Evolutionary conservation across 2,888 invertebrate genomes (phyloP).

Genomic region (Melangyna quadrimaculata): DNA sequence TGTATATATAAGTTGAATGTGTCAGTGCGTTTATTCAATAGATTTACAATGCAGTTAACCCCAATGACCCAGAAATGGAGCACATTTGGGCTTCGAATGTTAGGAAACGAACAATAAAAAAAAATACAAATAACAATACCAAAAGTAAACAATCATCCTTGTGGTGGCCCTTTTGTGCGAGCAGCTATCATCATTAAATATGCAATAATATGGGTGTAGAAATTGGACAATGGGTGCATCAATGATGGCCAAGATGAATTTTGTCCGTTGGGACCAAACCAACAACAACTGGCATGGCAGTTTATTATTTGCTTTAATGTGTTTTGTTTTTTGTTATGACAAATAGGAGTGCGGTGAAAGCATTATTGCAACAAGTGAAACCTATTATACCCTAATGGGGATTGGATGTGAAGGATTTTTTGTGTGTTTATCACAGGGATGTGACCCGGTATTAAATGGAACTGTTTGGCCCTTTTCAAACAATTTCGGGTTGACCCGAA

Average conservation of each 20-base stretch:
- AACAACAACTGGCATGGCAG: background rate
- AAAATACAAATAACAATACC: constrained; percentile 20
- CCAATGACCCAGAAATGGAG: constrained; percentile 61
- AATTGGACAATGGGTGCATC: constrained; percentile 35
- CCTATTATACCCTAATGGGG: background rate
- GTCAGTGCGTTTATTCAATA: constrained; percentile 61
- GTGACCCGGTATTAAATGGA: too few relatives aligned
- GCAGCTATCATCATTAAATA: background rate
- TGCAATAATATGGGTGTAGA: constrained; percentile 33
- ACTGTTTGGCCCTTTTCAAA: too few relatives aligned
- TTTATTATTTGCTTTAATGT: background rate
- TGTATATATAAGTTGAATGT: constrained; percentile 11
- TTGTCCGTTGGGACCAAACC: background rate
- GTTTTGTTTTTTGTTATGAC: background rate
- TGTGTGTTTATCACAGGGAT: too few relatives aligned
- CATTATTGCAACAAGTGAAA: constrained; percentile 13
- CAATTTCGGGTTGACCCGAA: too few relatives aligned
- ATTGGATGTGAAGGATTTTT: background rate
- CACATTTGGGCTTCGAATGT: constrained; percentile 19
- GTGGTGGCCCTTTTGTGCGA: constrained; percentile 46
- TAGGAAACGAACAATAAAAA: background rate
- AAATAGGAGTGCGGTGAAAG: constrained; percentile 2
- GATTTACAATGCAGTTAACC: constrained; percentile 65
- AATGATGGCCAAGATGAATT: background rate
- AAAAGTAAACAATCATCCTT: constrained; percentile 51